Conservation (phyloP, 2,797 vertebrate genomes). For the Cryptoprocta ferox region DNA sequence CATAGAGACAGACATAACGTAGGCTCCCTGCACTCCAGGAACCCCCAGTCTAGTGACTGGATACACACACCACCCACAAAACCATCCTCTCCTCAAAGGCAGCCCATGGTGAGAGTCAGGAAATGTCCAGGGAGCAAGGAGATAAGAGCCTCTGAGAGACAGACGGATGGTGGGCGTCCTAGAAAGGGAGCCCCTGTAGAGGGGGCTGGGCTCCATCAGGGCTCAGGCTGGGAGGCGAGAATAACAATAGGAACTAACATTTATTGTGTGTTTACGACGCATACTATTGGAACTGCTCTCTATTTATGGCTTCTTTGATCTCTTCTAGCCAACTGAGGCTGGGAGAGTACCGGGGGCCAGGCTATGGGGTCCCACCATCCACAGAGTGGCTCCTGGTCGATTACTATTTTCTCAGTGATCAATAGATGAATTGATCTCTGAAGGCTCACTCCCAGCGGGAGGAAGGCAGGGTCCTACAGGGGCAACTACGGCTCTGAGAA, state of each 20-base stretch:
- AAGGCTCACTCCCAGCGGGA: background rate
- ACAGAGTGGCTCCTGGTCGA: background rate
- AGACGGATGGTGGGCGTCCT: background rate
- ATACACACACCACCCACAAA: background rate
- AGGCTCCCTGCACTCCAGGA: background rate
- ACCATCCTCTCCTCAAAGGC: background rate
- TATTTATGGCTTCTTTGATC: too few relatives aligned
- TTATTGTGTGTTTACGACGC: rapidly evolving
- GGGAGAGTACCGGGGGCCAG: background rate
- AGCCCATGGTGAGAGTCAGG: rapidly evolving
- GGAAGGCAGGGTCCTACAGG: background rate
- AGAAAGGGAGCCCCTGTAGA: background rate
- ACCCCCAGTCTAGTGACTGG: background rate
- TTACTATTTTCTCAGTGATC: background rate
- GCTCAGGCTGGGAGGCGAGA: background rate
- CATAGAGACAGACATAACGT: background rate
- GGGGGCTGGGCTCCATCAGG: background rate
- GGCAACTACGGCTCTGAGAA: background rate
- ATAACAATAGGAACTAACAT: rapidly evolving
- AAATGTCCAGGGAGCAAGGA: rapidly evolving
- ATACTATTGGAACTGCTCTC: background rate
- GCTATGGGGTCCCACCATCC: background rate
- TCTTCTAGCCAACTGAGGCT: background rate
- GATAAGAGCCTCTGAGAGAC: background rate
- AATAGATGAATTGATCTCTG: background rate